Evolutionary conservation across 2,113 vertebrate species (phyloP).

Genomic region (Scortum barcoo): DNA sequence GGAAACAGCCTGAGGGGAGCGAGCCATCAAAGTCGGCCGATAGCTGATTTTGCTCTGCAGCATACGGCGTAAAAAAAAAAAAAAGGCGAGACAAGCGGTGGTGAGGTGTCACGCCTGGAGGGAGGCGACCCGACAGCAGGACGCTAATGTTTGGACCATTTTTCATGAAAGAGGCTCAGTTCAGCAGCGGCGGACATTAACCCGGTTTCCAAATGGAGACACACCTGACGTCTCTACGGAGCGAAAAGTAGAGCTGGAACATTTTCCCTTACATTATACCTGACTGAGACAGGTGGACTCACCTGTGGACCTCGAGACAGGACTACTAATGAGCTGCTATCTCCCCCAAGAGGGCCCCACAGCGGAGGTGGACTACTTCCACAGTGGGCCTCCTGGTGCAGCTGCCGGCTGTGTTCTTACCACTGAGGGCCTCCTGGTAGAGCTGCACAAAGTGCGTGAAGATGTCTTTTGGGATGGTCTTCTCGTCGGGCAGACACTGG

Average conservation of each 20-base stretch:
- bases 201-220: constrained; percentile 53
- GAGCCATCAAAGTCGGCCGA: constrained; percentile 61
- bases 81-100: constrained; percentile 16
- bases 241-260: constrained; percentile 40
- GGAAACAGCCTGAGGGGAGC: constrained; percentile 54
- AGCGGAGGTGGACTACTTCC: constrained; percentile 29
- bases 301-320: constrained; percentile 28
- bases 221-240: constrained; percentile 24
- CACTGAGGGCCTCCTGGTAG: constrained; percentile 95
- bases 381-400: constrained; percentile 16
- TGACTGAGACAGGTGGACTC: neutral
- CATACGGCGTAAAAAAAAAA: constrained; percentile 45
- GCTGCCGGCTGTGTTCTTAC: constrained; percentile 72
- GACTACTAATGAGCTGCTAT: constrained; percentile 30
- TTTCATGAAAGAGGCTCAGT: constrained; percentile 16
- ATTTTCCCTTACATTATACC: constrained; percentile 1
- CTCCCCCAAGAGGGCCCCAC: constrained; percentile 9
- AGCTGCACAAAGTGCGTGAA: constrained; percentile 98
- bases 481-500: constrained; percentile 98
- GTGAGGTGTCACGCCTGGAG: constrained; percentile 37
- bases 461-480: constrained; percentile 95
- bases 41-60: constrained; percentile 34
- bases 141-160: constrained; percentile 40
- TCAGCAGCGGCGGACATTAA: constrained; percentile 14
- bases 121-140: constrained; percentile 39